These are phyloP conservation scores for Quadroppia sp. DNA, from an alignment of 2,888 invertebrate species.

Conservation along the genomic window DNA sequence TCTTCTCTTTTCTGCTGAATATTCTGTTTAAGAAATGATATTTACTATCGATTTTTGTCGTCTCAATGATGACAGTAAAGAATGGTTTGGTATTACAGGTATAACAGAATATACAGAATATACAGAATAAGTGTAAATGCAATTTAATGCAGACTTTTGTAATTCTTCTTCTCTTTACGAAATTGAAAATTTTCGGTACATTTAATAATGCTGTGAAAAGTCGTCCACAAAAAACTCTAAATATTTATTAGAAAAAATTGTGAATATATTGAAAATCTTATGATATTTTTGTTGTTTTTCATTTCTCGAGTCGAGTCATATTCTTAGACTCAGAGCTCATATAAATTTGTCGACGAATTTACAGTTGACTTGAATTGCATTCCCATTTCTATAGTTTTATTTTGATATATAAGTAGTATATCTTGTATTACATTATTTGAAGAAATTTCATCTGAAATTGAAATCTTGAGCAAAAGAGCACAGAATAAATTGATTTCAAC, in stretches of 20 bases:
- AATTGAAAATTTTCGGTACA: constrained; percentile 27
- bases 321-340: not conserved
- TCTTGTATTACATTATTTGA: constrained; percentile 22
- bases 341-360: not conserved
- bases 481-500: constrained; percentile 1
- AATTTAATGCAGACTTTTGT: too few relatives aligned
- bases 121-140: too few relatives aligned
- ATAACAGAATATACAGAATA: not conserved
- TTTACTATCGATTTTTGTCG: not conserved
- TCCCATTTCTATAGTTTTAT: too few relatives aligned
- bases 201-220: not conserved
- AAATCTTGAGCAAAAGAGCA: constrained; percentile 11
- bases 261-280: not conserved
- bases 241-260: not conserved
- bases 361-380: not conserved
- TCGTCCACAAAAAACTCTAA: not conserved
- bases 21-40: too few relatives aligned
- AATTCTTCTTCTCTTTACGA: too few relatives aligned
- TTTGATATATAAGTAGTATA: constrained; percentile 21
- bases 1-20: too few relatives aligned
- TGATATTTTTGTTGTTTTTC: not conserved
- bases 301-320: too few relatives aligned
- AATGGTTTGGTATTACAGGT: not conserved
- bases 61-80: not conserved
- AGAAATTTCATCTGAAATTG: constrained; percentile 20